Evolutionary conservation across 2,113 vertebrate genomes (phyloP).

Genomic region (Thinocorus orbignyianus): DNA sequence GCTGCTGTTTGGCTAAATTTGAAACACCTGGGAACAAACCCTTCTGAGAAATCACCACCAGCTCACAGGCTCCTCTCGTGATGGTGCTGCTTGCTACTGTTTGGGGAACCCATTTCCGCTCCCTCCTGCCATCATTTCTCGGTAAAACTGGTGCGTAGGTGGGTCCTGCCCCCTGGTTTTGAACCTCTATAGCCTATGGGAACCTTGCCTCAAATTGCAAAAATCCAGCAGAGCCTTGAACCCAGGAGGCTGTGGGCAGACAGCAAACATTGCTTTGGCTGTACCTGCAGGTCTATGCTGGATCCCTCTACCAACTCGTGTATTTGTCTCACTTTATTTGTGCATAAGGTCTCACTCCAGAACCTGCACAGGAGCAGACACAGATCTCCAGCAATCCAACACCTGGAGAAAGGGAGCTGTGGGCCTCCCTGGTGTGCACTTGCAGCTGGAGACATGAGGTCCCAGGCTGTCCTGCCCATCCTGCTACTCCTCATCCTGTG

Average conservation of each 20-base stretch:
- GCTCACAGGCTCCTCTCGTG: not conserved
- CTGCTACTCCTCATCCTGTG: not conserved
- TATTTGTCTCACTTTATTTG: too few species aligned
- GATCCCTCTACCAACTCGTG: not conserved
- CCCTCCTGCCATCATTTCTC: not conserved
- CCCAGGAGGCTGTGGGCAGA: not conserved
- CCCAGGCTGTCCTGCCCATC: not conserved
- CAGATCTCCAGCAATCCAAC: not conserved
- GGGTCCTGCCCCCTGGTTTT: not conserved
- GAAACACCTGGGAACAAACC: not conserved
- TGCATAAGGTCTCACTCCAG: not conserved
- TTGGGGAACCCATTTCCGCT: accelerated
- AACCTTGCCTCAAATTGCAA: not conserved
- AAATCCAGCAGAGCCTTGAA: not conserved
- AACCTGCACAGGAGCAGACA: not conserved
- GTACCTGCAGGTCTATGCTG: not conserved
- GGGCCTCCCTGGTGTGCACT: accelerated
- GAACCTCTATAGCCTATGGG: not conserved
- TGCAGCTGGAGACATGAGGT: not conserved
- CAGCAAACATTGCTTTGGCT: not conserved
- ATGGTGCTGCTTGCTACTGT: accelerated
- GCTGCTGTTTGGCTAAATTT: not conserved
- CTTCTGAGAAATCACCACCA: not conserved
- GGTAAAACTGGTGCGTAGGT: not conserved
- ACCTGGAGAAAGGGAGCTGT: not conserved